Percentiles rank a stretch among this genome's conserved stretches.
These are phyloP conservation scores for Ctenomys sociabilis DNA, from an alignment of 2,113 vertebrate species.

Conservation along the genomic window DNA sequence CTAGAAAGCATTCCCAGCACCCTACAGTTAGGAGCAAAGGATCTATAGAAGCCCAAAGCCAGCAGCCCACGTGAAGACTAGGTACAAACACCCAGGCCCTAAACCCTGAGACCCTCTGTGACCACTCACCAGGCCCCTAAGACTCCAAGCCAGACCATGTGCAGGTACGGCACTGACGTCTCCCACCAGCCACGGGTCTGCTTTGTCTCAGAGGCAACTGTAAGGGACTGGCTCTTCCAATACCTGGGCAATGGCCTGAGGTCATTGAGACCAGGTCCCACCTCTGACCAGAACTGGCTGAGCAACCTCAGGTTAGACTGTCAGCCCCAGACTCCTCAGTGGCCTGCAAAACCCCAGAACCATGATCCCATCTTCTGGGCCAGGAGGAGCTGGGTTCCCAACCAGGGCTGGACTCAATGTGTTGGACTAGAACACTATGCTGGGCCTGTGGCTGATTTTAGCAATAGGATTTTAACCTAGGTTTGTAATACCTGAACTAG, in stretches of 20 bases:
- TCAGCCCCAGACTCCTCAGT: neutral
- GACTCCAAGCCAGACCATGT: neutral
- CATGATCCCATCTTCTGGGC: fast-evolving
- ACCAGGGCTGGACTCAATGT: fast-evolving
- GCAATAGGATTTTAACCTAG: neutral
- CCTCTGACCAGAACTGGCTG: neutral
- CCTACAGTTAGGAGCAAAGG: no score
- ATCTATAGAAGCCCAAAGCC: no score
- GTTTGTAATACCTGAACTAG: neutral
- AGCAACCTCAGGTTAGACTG: neutral
- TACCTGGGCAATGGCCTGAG: neutral
- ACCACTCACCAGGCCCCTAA: neutral
- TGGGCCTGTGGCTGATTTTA: neutral
- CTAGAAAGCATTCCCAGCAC: neutral
- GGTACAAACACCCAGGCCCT: neutral
- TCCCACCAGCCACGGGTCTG: neutral
- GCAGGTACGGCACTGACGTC: neutral
- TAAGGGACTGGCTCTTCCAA: neutral
- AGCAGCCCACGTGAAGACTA: neutral
- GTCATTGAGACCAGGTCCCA: neutral
- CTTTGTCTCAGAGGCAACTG: neutral
- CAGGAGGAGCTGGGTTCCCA: neutral
- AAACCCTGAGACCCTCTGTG: neutral
- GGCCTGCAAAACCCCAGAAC: neutral
- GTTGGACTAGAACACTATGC: neutral